These are phyloP conservation scores for Aporrectodea caliginosa DNA, from an alignment of 1,140 invertebrate species.

Conservation along the genomic window DNA sequence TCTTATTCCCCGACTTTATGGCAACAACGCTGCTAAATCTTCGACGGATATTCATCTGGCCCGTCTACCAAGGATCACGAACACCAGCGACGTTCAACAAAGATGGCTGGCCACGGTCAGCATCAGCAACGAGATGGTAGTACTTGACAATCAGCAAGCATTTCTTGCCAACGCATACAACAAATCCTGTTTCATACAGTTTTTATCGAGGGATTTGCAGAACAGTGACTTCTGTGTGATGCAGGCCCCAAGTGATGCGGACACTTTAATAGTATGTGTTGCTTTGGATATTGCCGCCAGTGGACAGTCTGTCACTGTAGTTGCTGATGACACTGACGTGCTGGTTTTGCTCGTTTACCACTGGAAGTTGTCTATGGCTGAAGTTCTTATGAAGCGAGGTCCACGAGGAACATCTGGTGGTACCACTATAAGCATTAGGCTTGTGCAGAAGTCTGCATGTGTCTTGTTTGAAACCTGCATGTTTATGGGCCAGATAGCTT, in stretches of 20 bases:
- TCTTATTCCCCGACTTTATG: too few relatives aligned
- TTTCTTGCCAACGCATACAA: neutral
- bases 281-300: neutral
- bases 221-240: neutral
- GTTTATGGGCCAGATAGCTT: too few relatives aligned
- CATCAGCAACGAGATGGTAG: too few relatives aligned
- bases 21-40: neutral
- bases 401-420: too few relatives aligned
- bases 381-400: too few relatives aligned
- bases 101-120: too few relatives aligned
- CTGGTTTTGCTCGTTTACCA: neutral
- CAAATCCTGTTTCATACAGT: neutral
- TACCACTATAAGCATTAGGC: too few relatives aligned
- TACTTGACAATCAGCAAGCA: neutral
- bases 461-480: too few relatives aligned
- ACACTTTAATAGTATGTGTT: neutral
- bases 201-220: neutral
- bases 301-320: neutral
- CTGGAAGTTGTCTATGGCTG: too few relatives aligned
- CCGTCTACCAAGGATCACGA: neutral
- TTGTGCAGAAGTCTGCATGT: too few relatives aligned
- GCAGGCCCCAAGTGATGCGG: neutral
- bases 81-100: neutral
- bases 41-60: neutral
- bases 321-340: conserved; percentile 1